phyloP scores from a whole-genome alignment of 2,797 vertebrate species.

The Sandelia bainsii region DNA sequence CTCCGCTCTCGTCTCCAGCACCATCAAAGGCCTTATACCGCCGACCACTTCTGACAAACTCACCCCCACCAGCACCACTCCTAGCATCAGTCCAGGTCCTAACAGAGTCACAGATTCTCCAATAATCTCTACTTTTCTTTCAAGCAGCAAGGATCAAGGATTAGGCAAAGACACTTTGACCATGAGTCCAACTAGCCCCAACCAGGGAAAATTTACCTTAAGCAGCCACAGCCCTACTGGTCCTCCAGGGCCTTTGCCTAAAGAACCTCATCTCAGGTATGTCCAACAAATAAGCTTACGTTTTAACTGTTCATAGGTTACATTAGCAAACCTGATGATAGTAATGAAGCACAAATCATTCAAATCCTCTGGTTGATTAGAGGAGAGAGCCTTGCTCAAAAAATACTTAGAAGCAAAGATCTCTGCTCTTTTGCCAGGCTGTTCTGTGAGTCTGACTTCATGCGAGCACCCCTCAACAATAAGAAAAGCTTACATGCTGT shows the following conservation, averaged over 20 bases:
- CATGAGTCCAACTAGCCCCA: slow-evolving; percentile 53
- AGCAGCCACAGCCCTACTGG: slow-evolving; percentile 38
- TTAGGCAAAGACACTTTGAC: slow-evolving; percentile 10
- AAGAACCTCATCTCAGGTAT: slow-evolving; percentile 62
- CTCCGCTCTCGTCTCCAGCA: slow-evolving; percentile 74
- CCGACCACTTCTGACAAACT: slow-evolving; percentile 51
- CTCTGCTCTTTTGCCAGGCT: no score
- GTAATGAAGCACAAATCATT: no score
- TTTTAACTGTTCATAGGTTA: neutral
- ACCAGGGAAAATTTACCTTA: slow-evolving; percentile 43
- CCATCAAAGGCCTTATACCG: slow-evolving; percentile 66
- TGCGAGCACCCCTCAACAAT: no score
- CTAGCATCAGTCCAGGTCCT: slow-evolving; percentile 29
- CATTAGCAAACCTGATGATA: neutral
- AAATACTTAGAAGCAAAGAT: no score
- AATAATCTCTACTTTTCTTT: neutral
- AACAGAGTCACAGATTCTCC: slow-evolving; percentile 7
- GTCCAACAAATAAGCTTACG: neutral
- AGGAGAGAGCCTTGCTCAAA: no score
- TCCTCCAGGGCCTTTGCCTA: slow-evolving; percentile 32
- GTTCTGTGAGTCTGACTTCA: no score
- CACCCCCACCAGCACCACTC: slow-evolving; percentile 7
- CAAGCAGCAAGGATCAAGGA: slow-evolving; percentile 25
- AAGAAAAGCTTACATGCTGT: no score
- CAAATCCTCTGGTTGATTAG: no score